Percentiles rank a stretch among this genome's conserved stretches.
These are phyloP conservation scores for Tenthredo notha DNA, from an alignment of 2,888 invertebrate genomes.

Conservation along the genomic window DNA sequence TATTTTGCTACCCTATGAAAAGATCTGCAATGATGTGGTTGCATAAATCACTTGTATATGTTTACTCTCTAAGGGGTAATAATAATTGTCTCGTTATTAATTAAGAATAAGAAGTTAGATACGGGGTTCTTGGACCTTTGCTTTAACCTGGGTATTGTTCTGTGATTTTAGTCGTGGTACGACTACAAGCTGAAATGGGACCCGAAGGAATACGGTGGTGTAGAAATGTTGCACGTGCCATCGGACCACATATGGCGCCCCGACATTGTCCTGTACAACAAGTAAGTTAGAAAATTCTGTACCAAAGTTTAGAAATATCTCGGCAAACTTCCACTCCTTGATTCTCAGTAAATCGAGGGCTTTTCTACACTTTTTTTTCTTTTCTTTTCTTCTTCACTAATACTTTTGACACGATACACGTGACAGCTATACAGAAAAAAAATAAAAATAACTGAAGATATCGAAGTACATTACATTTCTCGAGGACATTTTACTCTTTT, in stretches of 20 bases:
- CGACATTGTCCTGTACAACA: slow-evolving; percentile 91
- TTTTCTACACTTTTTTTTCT: background rate
- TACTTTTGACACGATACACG: background rate
- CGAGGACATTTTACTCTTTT: background rate
- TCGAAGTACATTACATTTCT: background rate
- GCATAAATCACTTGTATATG: background rate
- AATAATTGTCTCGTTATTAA: slow-evolving; percentile 5
- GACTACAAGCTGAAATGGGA: slow-evolving; percentile 94
- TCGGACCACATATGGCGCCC: slow-evolving; percentile 93
- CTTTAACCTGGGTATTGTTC: background rate
- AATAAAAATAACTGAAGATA: background rate
- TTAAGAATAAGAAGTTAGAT: background rate
- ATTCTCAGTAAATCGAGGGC: slow-evolving; percentile 1
- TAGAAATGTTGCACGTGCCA: slow-evolving; percentile 91
- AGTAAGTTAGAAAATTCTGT: slow-evolving; percentile 80
- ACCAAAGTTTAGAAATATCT: slow-evolving; percentile 18
- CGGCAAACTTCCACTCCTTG: background rate
- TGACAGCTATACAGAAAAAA: background rate
- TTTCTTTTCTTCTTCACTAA: background rate
- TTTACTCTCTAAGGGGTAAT: background rate
- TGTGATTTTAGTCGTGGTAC: slow-evolving; percentile 86
- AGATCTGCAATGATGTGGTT: background rate
- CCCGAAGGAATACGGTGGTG: slow-evolving; percentile 91
- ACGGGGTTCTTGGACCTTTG: background rate
- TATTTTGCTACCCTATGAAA: background rate